Evolutionary conservation across 2,113 vertebrate genomes (phyloP).

Genomic region (Cranoglanis bouderius): DNA sequence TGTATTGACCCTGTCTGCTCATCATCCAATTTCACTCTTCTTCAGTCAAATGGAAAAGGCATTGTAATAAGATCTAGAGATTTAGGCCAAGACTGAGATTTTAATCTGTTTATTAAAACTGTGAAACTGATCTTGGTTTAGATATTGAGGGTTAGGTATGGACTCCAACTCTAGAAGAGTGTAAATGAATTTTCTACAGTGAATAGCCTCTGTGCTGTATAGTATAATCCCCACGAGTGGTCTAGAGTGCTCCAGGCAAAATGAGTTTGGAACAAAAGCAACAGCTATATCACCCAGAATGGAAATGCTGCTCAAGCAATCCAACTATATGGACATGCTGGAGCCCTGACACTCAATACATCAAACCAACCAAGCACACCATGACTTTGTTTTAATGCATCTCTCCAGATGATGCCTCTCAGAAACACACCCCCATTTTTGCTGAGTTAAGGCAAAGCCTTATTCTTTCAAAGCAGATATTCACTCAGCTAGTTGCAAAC

Average conservation of each 20-base stretch:
- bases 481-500: background rate
- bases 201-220: background rate
- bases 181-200: background rate
- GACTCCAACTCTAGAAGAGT: background rate
- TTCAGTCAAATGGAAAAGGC: background rate
- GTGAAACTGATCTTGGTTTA: background rate
- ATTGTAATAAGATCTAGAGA: background rate
- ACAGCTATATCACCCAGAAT: background rate
- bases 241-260: background rate
- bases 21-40: background rate
- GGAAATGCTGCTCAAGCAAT: conserved; percentile 5
- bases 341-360: background rate
- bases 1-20: background rate
- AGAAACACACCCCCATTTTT: background rate
- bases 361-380: background rate
- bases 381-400: background rate
- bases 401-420: background rate
- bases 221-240: background rate
- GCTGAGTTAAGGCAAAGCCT: background rate
- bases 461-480: background rate
- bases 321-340: background rate
- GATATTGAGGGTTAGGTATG: background rate
- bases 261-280: background rate
- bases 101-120: background rate
- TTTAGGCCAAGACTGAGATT: background rate